Conservation (phyloP, 2,888 invertebrate species). For the Diaphora mendica region DNA sequence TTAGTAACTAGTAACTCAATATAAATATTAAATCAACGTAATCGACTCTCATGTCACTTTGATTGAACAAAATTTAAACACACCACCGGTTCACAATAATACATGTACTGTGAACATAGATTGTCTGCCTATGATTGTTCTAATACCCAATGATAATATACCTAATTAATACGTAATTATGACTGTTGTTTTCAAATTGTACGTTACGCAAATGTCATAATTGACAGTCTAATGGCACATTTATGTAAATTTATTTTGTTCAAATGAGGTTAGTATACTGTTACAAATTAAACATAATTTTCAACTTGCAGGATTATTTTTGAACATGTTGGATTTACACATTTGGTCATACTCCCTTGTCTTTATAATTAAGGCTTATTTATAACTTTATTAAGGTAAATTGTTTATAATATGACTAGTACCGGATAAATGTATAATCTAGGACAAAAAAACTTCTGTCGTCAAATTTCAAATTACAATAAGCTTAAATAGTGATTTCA, state of each 20-base stretch:
- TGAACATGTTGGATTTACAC: neutral
- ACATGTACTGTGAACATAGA: too few species aligned
- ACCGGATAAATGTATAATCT: too few species aligned
- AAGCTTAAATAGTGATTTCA: too few species aligned
- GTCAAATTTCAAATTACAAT: too few species aligned
- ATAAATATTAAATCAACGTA: too few species aligned
- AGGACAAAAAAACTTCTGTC: too few species aligned
- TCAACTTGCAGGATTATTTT: conserved; percentile 1
- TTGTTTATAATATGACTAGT: too few species aligned
- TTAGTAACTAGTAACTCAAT: too few species aligned
- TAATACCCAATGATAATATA: neutral
- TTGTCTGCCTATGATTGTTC: neutral
- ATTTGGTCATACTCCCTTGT: neutral
- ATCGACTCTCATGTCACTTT: too few species aligned
- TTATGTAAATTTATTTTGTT: conserved; percentile 30
- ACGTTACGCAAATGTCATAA: neutral
- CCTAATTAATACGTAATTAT: too few species aligned
- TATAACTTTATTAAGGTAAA: neutral
- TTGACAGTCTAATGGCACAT: conserved; percentile 29
- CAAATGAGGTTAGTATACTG: conserved; percentile 5
- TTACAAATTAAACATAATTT: neutral
- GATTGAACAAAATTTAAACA: too few species aligned
- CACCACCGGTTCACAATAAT: too few species aligned
- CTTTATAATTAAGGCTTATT: neutral
- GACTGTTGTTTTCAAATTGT: neutral